A percentile compares a stretch with the other conserved stretches of the same genome.
Evolutionary conservation across 2,113 vertebrate species (phyloP).

Genomic region (Eurypyga helias): DNA sequence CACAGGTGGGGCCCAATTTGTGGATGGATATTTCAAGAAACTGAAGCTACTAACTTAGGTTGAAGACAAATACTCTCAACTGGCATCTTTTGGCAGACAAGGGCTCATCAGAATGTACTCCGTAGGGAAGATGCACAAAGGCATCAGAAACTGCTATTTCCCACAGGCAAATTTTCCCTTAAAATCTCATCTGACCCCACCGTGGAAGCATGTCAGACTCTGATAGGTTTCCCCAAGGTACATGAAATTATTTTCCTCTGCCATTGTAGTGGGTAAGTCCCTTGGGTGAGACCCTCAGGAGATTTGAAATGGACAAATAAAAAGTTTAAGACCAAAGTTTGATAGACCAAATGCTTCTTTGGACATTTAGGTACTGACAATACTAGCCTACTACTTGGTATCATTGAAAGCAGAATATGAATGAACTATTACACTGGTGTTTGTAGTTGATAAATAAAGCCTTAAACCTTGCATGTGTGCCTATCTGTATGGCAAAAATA

Average conservation of each 20-base stretch:
- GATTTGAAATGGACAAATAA: background rate
- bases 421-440: background rate
- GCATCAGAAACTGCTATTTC: background rate
- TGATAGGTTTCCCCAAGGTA: background rate
- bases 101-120: background rate
- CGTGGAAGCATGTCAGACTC: background rate
- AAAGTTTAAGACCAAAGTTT: background rate
- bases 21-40: background rate
- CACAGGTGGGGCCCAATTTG: background rate
- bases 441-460: background rate
- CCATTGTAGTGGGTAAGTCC: background rate
- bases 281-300: background rate
- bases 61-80: background rate
- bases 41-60: background rate
- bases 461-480: background rate
- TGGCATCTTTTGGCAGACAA: background rate
- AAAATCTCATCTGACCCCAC: background rate
- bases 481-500: background rate
- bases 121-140: background rate
- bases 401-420: background rate
- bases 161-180: background rate
- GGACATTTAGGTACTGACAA: background rate
- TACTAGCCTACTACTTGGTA: background rate
- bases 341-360: background rate
- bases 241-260: background rate